Evolutionary conservation across 1,140 invertebrate species (phyloP).

Genomic region (Scylla paramamosain): DNA sequence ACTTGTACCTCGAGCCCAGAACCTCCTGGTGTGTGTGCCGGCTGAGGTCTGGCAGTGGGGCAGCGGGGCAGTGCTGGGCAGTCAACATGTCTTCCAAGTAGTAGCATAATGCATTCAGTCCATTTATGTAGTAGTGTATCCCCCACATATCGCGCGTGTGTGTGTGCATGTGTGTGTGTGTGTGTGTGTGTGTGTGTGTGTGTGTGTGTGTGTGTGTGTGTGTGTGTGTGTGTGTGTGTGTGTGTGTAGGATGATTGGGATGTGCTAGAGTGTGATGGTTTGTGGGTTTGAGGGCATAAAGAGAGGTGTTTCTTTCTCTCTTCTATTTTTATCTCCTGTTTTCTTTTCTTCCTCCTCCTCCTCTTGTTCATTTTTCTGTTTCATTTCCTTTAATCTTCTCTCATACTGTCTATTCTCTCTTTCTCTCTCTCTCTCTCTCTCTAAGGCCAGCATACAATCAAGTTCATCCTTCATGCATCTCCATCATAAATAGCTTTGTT

Average conservation of each 20-base stretch:
- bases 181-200: conserved; percentile 1
- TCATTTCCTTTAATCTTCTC: neutral
- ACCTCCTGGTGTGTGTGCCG: too few relatives aligned
- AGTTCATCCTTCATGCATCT: too few relatives aligned
- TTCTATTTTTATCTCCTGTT: neutral
- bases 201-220: neutral
- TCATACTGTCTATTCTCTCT: neutral
- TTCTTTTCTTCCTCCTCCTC: neutral
- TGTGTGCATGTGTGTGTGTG: conserved; percentile 3
- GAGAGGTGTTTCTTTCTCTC: neutral
- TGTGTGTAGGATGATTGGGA: neutral
- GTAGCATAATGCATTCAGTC: neutral
- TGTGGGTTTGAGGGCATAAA: too few relatives aligned
- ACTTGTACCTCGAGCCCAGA: too few relatives aligned
- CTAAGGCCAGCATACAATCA: neutral
- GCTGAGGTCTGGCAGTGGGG: neutral
- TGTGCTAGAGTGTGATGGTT: too few relatives aligned
- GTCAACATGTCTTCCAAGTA: neutral
- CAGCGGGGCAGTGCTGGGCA: neutral
- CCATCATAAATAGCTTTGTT: too few relatives aligned
- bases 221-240: neutral
- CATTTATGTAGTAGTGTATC: neutral
- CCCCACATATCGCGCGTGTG: neutral
- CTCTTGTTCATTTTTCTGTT: neutral
- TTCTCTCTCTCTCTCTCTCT: neutral